Conservation (phyloP, 2,113 vertebrate genomes). For the Calonectris borealis region DNA sequence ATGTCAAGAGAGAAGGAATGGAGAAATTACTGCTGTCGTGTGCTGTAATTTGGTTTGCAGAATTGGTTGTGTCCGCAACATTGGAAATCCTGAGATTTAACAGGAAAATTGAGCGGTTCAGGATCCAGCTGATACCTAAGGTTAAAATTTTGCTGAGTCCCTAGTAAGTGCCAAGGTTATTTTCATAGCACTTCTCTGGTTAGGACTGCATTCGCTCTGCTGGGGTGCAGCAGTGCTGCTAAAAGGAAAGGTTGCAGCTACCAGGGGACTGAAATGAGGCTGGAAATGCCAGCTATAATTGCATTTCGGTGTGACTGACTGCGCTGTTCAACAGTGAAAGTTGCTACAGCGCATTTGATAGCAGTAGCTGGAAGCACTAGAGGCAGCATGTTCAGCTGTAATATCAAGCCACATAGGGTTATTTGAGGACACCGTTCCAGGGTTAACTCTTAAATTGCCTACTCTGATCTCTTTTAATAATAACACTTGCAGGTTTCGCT, state of each 20-base stretch:
- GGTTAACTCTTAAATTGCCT: constrained; percentile 54
- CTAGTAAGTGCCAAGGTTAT: background rate
- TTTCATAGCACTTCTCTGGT: background rate
- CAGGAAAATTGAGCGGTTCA: background rate
- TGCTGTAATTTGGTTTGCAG: background rate
- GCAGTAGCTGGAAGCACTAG: constrained; percentile 46
- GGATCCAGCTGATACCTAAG: background rate
- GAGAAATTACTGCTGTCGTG: background rate
- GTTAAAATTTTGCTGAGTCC: background rate
- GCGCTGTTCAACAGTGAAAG: background rate
- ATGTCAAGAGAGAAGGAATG: constrained; percentile 22
- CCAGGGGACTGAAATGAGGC: background rate
- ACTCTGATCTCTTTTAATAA: background rate
- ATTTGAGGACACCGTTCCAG: constrained; percentile 45
- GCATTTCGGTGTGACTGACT: background rate
- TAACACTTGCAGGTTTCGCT: background rate
- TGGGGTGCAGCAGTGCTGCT: background rate
- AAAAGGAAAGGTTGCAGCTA: background rate
- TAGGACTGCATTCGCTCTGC: background rate
- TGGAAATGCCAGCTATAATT: constrained; percentile 52
- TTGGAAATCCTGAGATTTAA: background rate
- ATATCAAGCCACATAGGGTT: constrained; percentile 28
- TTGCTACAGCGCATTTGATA: constrained; percentile 24
- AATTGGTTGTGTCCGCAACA: background rate
- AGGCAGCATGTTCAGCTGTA: constrained; percentile 47